Evolutionary conservation across 2,113 vertebrate species (phyloP), one percentile per base, ranked within the genome.

Genomic region (Vireo altiloquus): DNA sequence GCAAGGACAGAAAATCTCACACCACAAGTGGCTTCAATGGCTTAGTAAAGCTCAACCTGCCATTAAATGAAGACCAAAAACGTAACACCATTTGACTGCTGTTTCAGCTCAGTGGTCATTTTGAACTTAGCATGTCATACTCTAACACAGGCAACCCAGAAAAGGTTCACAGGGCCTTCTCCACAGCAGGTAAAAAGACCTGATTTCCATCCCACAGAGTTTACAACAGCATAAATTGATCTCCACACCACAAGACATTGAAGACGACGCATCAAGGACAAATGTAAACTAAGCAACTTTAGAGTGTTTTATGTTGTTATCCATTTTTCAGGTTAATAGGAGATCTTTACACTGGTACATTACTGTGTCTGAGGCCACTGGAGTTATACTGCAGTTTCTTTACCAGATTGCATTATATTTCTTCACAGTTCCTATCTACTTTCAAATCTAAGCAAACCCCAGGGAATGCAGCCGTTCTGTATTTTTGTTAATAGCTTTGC

Each of bases 381-480:
- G 46, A 91, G 75, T 94, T 93, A 85, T 24, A 30, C 25, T 86
- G 65, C 91, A 81, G 30, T 63, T 89, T 95, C 87, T 95, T 96
- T 80, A 87, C 57, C 87, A 95, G 93, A 96, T 92, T 94, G 75
- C 46, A 60, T 87, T 93, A 65, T 96, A 96, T 96, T 96, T 96
- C 82, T 96, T 97, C 90, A 50, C 87, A 84, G 39, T 87, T 95
- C 77, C 80, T 64, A 97, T 87, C 87, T 94, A 85, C 85, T 96
- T 97, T 94, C 86, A 96, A 94, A 96, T 68, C 81, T 94, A 95
- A 95, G 95, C 74, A 96, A 97, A 91, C 91, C 77, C 90, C 59
- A 13, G 91, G 89, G 94, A 96, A 70, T 4, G 28, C 52, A 90
- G 56, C 42, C 72, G 10, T 93, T 97, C 56, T 3, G 19, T 63